Conservation (phyloP, 2,113 vertebrate species). For the Vulpes lagopus region DNA sequence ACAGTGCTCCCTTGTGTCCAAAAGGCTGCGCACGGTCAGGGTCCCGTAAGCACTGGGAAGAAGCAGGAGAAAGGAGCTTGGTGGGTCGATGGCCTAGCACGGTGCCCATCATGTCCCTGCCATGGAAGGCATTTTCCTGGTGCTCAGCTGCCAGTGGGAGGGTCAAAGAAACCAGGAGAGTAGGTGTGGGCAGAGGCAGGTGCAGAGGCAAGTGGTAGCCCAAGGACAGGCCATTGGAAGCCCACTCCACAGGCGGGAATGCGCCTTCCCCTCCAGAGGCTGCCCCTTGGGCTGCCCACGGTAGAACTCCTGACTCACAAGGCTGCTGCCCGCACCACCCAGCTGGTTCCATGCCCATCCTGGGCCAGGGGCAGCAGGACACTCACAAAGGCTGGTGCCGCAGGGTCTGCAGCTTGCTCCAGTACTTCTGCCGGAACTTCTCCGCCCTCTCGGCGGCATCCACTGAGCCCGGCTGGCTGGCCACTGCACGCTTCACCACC, state of each 20-base stretch:
- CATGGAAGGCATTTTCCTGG: accelerated
- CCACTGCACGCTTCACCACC: conserved; percentile 97
- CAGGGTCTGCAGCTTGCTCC: conserved; percentile 96
- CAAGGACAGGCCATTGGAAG: accelerated
- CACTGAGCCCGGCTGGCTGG: conserved; percentile 93
- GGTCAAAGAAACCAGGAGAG: too few species aligned
- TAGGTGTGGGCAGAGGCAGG: accelerated
- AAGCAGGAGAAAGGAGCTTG: neutral
- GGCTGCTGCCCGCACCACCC: too few species aligned
- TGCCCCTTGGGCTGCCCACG: too few species aligned
- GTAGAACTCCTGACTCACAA: too few species aligned
- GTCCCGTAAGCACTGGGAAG: conserved; percentile 96
- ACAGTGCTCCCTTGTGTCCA: conserved; percentile 99
- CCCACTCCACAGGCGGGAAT: too few species aligned
- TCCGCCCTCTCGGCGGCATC: conserved; percentile 92
- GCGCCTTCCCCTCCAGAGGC: too few species aligned
- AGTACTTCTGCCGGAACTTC: conserved; percentile 97
- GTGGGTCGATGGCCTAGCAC: accelerated
- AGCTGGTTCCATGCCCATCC: too few species aligned
- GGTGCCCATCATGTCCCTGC: accelerated
- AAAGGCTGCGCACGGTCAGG: conserved; percentile 97
- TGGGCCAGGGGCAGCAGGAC: neutral
- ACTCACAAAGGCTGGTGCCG: conserved; percentile 97
- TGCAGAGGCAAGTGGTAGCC: accelerated
- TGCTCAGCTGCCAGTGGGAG: neutral